Base-by-base conservation (phyloP, 1,140 invertebrate genomes). In the Ericerus pela region DNA sequence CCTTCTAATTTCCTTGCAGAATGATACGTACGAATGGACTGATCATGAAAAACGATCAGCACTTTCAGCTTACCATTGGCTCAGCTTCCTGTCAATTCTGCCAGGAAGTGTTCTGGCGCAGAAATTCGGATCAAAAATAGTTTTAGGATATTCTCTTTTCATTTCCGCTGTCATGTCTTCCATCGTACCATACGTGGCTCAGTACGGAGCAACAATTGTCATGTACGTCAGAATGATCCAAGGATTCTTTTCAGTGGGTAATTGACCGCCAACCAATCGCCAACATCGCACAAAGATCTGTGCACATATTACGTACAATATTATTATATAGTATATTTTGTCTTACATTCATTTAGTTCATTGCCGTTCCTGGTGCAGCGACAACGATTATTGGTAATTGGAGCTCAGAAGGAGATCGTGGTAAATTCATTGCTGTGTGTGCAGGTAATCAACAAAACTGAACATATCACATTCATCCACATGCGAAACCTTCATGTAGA, bases 81-180 rank as follows among this genome's bases (percentile, higher is more conserved):
- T 47, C 8, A 47, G 18, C 26, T 47, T 24, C 14, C 4, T 47
- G 8, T 22, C 41, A 24, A 47, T 47, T 5, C 3, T 89, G 6
- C 84, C 85, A 1, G 85, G 83, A 5, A 84, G 84, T 8, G 66
- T 83, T 26, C 58, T 86, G n/a, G 81, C 82, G 0, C 73, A 78
- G 54, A 76, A 74, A 61, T 83, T 79, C 61, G 82, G 83, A 0
- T 81, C 81, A 0, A 86, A 87, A 67, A 63, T 75, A 22, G 70
- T 87, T 1, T 84, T 86, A 51, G 83, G 82, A 0, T 60, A 75
- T 14, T 74, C 79, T 0, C 83, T 89, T 67, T 70, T 84, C 6
- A 63, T 78, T 1, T 79, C 81, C 0, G 76, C 78, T 2, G 54
- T 87, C 14, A 69, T 84, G 3, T 84, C 82, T 36, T 75, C 87